These are phyloP conservation scores for Aegotheles bennettii DNA, from an alignment of 2,113 vertebrate genomes.

Conservation along the genomic window DNA sequence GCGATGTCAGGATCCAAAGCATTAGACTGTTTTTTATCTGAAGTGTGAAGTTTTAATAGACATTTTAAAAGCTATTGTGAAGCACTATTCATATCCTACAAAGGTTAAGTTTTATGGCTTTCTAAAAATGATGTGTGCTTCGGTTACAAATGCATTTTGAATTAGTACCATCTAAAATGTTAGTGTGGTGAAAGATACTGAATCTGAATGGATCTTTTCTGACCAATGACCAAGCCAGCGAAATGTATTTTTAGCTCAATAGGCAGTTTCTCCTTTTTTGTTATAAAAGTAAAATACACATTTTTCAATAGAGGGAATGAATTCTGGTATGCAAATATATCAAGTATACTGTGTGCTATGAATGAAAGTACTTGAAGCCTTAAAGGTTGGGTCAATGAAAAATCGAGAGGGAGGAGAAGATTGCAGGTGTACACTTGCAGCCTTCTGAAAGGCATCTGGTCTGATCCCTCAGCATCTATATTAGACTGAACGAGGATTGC, in stretches of 20 bases:
- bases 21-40: neutral
- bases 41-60: conserved; percentile 6
- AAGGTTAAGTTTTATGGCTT: conserved; percentile 40
- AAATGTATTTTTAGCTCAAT: neutral
- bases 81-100: neutral
- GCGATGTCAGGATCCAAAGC: neutral
- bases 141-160: neutral
- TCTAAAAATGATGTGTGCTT: neutral
- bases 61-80: conserved; percentile 20
- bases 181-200: neutral
- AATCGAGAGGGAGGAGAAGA: neutral
- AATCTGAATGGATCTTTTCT: neutral
- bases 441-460: neutral
- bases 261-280: neutral
- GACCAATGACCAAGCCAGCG: neutral
- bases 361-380: neutral
- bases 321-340: neutral
- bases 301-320: neutral
- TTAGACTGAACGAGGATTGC: neutral
- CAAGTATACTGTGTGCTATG: neutral
- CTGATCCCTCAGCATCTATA: neutral
- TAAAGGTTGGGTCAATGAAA: neutral
- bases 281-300: neutral
- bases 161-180: neutral
- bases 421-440: neutral